Conservation (phyloP, 2,888 invertebrate genomes). For the Campoplex capitator region DNA sequence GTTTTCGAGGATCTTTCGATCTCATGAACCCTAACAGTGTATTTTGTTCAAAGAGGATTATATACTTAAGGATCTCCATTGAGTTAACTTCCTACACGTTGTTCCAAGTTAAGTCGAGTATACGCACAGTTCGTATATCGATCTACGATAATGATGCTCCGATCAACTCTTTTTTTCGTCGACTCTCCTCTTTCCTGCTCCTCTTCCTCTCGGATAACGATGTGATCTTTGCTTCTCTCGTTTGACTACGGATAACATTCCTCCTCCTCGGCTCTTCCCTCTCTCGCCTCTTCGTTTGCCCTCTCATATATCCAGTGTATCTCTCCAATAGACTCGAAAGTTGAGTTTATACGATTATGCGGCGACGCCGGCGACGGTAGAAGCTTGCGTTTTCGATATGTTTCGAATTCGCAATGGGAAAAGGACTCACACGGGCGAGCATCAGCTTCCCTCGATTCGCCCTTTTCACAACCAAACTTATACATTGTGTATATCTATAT, state of each 20-base stretch:
- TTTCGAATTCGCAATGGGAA: not conserved
- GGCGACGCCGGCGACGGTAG: not conserved
- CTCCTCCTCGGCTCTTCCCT: not conserved
- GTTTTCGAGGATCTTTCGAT: no score
- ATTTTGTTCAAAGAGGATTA: no score
- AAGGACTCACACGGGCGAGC: not conserved
- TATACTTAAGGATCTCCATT: no score
- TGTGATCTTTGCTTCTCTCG: conserved; percentile 2
- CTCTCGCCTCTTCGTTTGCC: not conserved
- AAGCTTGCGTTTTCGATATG: conserved; percentile 8
- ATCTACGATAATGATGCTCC: not conserved
- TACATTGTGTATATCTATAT: not conserved
- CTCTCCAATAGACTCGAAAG: conserved; percentile 1
- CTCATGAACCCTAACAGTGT: no score
- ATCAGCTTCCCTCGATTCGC: not conserved
- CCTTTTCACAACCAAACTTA: conserved; percentile 1
- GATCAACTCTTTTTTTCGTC: not conserved
- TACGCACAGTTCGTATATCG: not conserved
- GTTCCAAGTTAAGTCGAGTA: not conserved
- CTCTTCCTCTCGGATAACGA: not conserved
- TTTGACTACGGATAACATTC: conserved; percentile 14
- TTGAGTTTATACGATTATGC: conserved; percentile 36
- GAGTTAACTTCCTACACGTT: not conserved
- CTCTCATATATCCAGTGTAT: conserved; percentile 3
- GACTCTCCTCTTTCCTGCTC: not conserved